A percentile compares a stretch with the other conserved stretches of the same genome.
phyloP scores from a whole-genome alignment of 2,888 invertebrate species.

The Ennomos quercinarius region DNA sequence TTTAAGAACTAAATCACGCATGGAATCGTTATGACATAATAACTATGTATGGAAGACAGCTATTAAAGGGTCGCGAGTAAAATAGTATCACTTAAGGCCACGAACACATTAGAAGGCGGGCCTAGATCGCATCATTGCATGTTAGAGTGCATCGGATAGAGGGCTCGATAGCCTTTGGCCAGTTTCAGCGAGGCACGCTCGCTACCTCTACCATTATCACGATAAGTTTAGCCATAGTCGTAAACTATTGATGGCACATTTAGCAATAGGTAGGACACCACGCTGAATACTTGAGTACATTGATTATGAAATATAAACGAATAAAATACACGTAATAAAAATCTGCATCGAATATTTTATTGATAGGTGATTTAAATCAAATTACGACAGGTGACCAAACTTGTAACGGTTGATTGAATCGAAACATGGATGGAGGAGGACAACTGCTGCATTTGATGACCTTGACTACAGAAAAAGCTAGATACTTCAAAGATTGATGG shows the following conservation, averaged over 20 bases:
- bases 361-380: constrained; percentile 33
- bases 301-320: constrained; percentile 51
- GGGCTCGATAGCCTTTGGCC: constrained; percentile 25
- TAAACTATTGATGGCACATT: constrained; percentile 53
- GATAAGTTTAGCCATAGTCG: constrained; percentile 52
- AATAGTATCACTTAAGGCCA: constrained; percentile 19
- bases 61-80: constrained; percentile 17
- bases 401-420: constrained; percentile 5
- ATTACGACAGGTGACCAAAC: constrained; percentile 27
- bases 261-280: constrained; percentile 53
- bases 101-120: constrained; percentile 16
- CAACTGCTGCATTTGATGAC: too few species aligned
- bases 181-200: constrained; percentile 28
- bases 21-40: constrained; percentile 25
- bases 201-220: constrained; percentile 31
- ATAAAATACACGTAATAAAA: constrained; percentile 42
- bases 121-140: constrained; percentile 24
- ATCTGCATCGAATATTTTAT: constrained; percentile 46
- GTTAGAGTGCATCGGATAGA: constrained; percentile 24
- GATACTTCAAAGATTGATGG: too few species aligned
- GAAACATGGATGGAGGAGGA: not conserved
- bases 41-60: constrained; percentile 18
- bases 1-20: constrained; percentile 27
- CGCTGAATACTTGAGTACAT: constrained; percentile 59
- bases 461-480: too few species aligned